Base-by-base conservation (phyloP, 2,797 vertebrate species). In the Brachymystax lenok region DNA sequence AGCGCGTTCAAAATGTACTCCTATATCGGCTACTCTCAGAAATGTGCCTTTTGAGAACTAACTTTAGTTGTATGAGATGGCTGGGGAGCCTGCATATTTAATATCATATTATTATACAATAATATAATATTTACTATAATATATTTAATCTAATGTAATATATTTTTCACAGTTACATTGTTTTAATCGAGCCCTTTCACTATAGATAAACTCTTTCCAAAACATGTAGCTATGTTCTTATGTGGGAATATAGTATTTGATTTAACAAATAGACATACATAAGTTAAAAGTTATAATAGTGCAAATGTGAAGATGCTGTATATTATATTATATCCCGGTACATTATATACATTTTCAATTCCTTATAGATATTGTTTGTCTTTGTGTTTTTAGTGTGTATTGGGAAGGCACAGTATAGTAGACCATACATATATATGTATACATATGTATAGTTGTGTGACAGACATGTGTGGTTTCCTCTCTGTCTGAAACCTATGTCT, bases 401-500 rank as follows among this genome's bases (percentile, higher is more conserved):
- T 59, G 54, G 5, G 19, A 40, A 40, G 40, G 40, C 40, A 40
- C 40, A 40, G 40, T 40, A 40, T 10, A 40, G 40, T 40, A 40
- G 40, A 40, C 40, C 8, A 0, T 10, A 10, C 40, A 10, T 40
- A 40, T 46, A 46, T 46, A 46, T 71, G 69, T 61, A 64, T 17
- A 33, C 30, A 28, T 28, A 28, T 28, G 14, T 27, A 27, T 28
- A 87, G 87, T 83, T 86, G 85, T 77, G 80, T 88, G 82, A 84
- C 88, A 78, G 86, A 88, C 82, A 81, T 86, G 40, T 40, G 83
- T 61, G 73, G 68, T 86, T 81, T 89, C 77, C 40, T 46, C 75
- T 89, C 74, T 78, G 84, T 87, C 79, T 84, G 84, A 84, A 78
- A 68, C 82, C 82, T 79, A 12, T 79, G 85, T 84, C 76, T 88